These are phyloP conservation scores for Fistularia commersonii DNA, from an alignment of 2,797 vertebrate genomes.

Conservation along the genomic window DNA sequence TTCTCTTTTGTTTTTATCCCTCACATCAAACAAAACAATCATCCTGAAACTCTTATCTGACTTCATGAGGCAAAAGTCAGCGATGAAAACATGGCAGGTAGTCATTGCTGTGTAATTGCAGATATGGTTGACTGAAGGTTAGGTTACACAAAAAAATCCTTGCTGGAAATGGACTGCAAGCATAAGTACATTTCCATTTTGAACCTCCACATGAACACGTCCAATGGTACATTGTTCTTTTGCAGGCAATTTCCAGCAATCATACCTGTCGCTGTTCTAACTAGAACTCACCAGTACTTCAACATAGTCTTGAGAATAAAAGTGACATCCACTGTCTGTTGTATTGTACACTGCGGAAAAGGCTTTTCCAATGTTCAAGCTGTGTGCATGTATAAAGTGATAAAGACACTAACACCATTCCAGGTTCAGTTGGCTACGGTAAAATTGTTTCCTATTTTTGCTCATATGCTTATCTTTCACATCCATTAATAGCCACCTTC, in stretches of 20 bases:
- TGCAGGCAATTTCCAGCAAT: slow-evolving; percentile 38
- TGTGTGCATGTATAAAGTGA: too few species aligned
- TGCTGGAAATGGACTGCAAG: slow-evolving; percentile 27
- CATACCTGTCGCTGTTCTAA: slow-evolving; percentile 21
- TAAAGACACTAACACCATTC: too few species aligned
- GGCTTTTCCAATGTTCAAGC: not conserved
- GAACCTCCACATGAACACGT: slow-evolving; percentile 15
- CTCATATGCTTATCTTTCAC: too few species aligned
- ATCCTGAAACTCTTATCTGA: slow-evolving; percentile 16
- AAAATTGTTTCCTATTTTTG: too few species aligned
- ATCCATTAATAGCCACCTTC: too few species aligned
- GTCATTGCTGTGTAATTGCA: slow-evolving; percentile 28
- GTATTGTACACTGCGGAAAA: slow-evolving; percentile 14
- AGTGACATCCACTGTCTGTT: slow-evolving; percentile 14
- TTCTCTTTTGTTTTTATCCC: slow-evolving; percentile 6
- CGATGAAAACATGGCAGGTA: slow-evolving; percentile 21
- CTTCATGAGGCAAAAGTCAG: slow-evolving; percentile 17
- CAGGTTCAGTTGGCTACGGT: too few species aligned
- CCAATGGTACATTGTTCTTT: slow-evolving; percentile 31
- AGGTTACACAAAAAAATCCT: slow-evolving; percentile 5
- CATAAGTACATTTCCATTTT: slow-evolving; percentile 32
- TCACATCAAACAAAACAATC: slow-evolving; percentile 26
- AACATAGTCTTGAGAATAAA: slow-evolving; percentile 12
- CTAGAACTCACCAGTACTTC: slow-evolving; percentile 22
- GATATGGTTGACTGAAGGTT: slow-evolving; percentile 16